A percentile compares a stretch with the other conserved stretches of the same genome.
phyloP scores from a whole-genome alignment of 1,140 invertebrate species.

The Araneus ventricosus region DNA sequence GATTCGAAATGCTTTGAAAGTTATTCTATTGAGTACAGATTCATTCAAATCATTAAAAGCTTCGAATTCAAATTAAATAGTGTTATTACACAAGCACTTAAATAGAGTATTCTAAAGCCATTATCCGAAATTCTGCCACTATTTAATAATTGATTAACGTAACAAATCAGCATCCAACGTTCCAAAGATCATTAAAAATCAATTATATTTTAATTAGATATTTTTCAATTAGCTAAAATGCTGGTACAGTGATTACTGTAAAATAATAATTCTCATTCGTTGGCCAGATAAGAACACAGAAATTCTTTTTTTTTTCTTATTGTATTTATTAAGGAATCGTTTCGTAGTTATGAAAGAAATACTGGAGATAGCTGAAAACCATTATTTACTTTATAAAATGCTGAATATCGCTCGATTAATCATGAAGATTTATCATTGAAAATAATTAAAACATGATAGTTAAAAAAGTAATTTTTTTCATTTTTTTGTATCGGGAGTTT shows the following conservation, averaged over 20 bases:
- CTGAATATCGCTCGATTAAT: background rate
- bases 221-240: conserved; percentile 69
- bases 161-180: conserved; percentile 5
- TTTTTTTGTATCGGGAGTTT: too few species aligned
- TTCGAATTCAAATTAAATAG: background rate
- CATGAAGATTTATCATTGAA: background rate
- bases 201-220: conserved; percentile 69
- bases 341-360: background rate
- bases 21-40: too few species aligned
- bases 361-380: background rate
- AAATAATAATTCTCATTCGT: background rate
- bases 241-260: background rate
- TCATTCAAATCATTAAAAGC: background rate
- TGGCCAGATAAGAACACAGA: background rate
- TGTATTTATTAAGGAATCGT: background rate
- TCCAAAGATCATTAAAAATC: conserved; percentile 72
- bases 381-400: background rate
- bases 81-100: background rate
- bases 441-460: background rate
- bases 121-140: background rate
- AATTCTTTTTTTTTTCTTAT: background rate
- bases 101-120: background rate
- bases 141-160: conserved; percentile 43
- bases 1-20: too few species aligned
- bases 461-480: too few species aligned